Evolutionary conservation across 1,140 invertebrate species (phyloP).

Genomic region (Papilio polyxenes): DNA sequence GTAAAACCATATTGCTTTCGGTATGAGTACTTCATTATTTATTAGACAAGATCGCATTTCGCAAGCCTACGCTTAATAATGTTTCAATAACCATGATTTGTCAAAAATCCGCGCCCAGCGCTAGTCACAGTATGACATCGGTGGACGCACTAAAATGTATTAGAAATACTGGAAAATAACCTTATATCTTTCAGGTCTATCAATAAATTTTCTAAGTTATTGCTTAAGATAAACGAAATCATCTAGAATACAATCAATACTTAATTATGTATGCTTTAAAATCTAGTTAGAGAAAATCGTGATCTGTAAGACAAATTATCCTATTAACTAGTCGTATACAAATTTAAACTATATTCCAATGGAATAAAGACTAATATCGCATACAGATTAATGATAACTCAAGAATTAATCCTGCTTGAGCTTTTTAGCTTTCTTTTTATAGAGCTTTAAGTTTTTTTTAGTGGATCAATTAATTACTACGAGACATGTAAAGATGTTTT

Average conservation of each 20-base stretch:
- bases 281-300: constrained; percentile 41
- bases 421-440: constrained; percentile 18
- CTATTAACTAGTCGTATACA: background rate
- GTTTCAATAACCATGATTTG: no score
- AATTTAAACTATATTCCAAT: background rate
- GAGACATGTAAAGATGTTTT: background rate
- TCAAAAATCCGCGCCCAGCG: no score
- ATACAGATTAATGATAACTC: background rate
- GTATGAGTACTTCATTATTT: no score
- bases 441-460: background rate
- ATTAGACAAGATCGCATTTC: no score
- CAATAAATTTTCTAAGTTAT: constrained; percentile 39
- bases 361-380: background rate
- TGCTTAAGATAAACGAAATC: constrained; percentile 46
- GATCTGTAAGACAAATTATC: constrained; percentile 42
- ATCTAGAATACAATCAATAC: constrained; percentile 45
- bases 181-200: no score
- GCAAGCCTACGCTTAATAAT: no score
- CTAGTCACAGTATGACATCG: no score
- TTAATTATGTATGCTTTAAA: constrained; percentile 50
- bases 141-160: no score
- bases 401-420: constrained; percentile 16
- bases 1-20: no score
- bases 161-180: no score
- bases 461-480: background rate